Evolutionary conservation across 2,113 vertebrate genomes (phyloP).

Genomic region (Hippocampus abdominalis): DNA sequence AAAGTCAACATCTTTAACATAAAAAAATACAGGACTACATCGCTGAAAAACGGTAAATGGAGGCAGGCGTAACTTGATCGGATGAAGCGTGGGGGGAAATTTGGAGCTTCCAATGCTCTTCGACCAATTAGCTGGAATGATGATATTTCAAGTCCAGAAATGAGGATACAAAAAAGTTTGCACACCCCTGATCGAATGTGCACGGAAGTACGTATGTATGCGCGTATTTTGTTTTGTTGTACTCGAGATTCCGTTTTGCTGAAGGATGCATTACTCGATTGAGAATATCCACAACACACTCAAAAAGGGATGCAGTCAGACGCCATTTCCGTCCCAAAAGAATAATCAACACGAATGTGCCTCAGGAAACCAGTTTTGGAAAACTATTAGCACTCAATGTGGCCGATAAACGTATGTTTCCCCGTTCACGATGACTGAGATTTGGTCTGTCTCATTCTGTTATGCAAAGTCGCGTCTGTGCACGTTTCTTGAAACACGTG

Average conservation of each 20-base stretch:
- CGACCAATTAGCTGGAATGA: no score
- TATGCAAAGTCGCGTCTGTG: constrained; percentile 55
- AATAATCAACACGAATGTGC: background rate
- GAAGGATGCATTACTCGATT: background rate
- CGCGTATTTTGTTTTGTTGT: background rate
- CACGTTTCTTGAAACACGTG: constrained; percentile 63
- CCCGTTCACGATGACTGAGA: background rate
- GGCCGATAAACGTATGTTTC: background rate
- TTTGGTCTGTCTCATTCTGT: constrained; percentile 43
- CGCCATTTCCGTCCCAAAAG: background rate
- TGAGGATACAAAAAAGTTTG: constrained; percentile 7
- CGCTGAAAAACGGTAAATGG: background rate
- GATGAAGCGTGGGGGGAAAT: no score
- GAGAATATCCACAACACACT: background rate
- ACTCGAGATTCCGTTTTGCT: background rate
- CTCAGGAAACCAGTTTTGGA: background rate
- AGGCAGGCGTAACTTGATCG: no score
- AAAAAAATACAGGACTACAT: background rate
- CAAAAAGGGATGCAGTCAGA: background rate
- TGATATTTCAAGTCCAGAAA: no score
- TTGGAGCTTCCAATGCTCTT: no score
- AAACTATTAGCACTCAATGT: background rate
- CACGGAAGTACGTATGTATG: constrained; percentile 9
- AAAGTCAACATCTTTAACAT: background rate
- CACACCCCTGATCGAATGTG: constrained; percentile 22